Percentiles rank a stretch among this genome's conserved stretches.
These are phyloP conservation scores for Eucidaris tribuloides DNA, from an alignment of 35 echinoderm and acorn worm species.

Conservation along the genomic window DNA sequence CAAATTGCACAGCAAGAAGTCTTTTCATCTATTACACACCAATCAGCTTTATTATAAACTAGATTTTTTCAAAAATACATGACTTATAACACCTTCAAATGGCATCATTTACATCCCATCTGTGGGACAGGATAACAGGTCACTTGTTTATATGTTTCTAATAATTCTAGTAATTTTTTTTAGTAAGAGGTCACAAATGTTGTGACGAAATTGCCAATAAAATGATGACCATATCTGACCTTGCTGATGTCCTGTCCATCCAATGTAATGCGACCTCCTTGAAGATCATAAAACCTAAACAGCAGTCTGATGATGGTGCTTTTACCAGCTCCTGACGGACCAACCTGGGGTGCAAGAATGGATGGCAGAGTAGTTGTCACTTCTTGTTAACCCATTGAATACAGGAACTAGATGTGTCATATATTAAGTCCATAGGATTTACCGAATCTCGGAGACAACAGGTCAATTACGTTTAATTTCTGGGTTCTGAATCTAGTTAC, in stretches of 20 bases:
- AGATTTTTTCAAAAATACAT: too few species aligned
- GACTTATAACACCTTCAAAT: too few species aligned
- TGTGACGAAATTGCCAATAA: not conserved
- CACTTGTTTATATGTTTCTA: not conserved
- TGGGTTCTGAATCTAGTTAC: too few species aligned
- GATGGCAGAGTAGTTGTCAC: too few species aligned
- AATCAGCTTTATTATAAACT: too few species aligned
- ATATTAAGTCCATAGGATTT: too few species aligned
- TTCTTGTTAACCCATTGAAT: too few species aligned
- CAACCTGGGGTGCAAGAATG: constrained; percentile 40
- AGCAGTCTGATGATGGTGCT: constrained; percentile 86
- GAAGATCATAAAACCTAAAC: constrained; percentile 89
- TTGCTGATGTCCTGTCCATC: constrained; percentile 83
- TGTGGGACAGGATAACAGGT: not conserved
- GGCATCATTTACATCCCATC: not conserved
- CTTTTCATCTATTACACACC: too few species aligned
- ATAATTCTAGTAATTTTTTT: not conserved
- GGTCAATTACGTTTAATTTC: too few species aligned
- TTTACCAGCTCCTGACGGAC: constrained; percentile 89
- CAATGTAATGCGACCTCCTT: constrained; percentile 60
- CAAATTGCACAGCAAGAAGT: too few species aligned
- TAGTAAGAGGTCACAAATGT: not conserved
- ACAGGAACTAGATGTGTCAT: too few species aligned
- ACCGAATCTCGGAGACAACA: too few species aligned
- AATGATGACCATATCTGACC: constrained; percentile 35